Evolutionary conservation across 1,140 invertebrate genomes (phyloP).

Genomic region (Copidosoma floridanum): DNA sequence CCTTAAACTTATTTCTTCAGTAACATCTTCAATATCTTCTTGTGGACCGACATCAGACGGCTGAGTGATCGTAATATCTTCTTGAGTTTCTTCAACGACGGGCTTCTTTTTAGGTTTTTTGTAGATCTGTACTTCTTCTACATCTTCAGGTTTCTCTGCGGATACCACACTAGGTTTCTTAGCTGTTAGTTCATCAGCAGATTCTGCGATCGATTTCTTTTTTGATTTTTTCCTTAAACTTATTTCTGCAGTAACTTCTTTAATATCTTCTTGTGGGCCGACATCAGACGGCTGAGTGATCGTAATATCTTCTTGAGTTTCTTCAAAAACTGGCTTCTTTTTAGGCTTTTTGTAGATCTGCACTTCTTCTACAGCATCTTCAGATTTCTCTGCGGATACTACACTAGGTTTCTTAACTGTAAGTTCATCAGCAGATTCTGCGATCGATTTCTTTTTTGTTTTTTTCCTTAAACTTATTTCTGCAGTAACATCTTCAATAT

Average conservation of each 20-base stretch:
- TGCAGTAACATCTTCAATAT: conserved; percentile 40
- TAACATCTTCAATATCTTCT: conserved; percentile 42
- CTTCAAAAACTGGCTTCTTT: conserved; percentile 47
- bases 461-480: conserved; percentile 49
- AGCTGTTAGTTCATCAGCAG: conserved; percentile 42
- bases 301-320: conserved; percentile 42
- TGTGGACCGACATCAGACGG: conserved; percentile 34
- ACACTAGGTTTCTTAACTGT: conserved; percentile 50
- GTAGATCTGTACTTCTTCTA: conserved; percentile 42
- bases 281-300: conserved; percentile 18
- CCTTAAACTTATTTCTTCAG: conserved; percentile 34
- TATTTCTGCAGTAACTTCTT: conserved; percentile 41
- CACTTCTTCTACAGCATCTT: conserved; percentile 43
- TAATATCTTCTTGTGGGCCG: conserved; percentile 17
- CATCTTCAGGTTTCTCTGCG: conserved; percentile 38
- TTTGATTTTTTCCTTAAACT: too few species aligned
- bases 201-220: conserved; percentile 30
- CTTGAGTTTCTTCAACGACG: conserved; percentile 39
- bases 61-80: conserved; percentile 39
- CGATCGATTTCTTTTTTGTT: conserved; percentile 41
- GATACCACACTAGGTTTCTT: conserved; percentile 35
- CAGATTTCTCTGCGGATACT: conserved; percentile 35
- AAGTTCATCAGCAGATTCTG: conserved; percentile 55
- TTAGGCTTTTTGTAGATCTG: conserved; percentile 49
- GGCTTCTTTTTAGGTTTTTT: conserved; percentile 53